Conservation (phyloP, 2,888 invertebrate genomes). For the Parapristionchus giblindavisi region DNA sequence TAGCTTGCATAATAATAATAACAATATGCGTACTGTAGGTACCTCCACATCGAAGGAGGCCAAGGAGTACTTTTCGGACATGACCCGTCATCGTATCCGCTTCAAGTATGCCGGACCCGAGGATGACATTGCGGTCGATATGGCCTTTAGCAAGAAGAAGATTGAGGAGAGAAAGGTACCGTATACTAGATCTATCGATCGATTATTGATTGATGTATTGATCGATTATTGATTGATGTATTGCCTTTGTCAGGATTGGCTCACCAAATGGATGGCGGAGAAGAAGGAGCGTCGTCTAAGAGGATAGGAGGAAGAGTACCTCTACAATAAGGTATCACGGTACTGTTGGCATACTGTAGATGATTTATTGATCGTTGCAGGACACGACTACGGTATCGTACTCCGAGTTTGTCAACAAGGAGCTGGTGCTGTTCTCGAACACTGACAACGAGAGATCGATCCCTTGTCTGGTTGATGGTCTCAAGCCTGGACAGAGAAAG, state of each 20-base stretch:
- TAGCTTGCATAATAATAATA: no score
- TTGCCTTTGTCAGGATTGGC: constrained; percentile 79
- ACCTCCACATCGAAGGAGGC: constrained; percentile 98
- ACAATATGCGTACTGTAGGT: constrained; percentile 96
- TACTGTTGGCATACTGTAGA: neutral
- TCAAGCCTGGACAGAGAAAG: constrained; percentile 94
- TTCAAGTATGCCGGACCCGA: constrained; percentile 76
- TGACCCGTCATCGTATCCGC: constrained; percentile 78
- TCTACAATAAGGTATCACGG: constrained; percentile 57
- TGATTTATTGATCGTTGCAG: constrained; percentile 21
- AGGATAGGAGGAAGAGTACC: constrained; percentile 62
- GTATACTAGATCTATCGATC: no score
- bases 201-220: no score
- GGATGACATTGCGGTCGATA: constrained; percentile 90
- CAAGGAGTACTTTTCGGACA: constrained; percentile 96
- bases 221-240: no score
- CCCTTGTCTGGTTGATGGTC: constrained; percentile 77
- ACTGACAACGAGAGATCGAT: constrained; percentile 77
- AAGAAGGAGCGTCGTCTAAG: constrained; percentile 57
- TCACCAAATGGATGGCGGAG: constrained; percentile 91
- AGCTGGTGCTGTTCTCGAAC: constrained; percentile 67
- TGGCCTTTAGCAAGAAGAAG: constrained; percentile 94
- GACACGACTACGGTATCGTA: constrained; percentile 62
- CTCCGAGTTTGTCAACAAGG: constrained; percentile 66
- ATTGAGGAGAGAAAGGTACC: constrained; percentile 88